Conservation (phyloP, 1,140 invertebrate genomes). For the Trachymyrmex cornetzi region DNA sequence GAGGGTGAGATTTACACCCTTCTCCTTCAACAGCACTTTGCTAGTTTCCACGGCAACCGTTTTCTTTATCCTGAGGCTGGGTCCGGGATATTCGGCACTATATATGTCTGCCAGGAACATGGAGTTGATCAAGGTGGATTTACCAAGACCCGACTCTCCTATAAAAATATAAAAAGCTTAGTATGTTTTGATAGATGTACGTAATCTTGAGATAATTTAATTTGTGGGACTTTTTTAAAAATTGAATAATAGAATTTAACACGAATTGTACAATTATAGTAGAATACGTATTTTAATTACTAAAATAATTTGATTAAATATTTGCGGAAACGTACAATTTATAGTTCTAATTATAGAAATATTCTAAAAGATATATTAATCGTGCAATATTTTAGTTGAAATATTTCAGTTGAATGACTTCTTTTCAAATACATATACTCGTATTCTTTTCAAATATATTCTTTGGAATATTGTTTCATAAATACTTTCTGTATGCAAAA, state of each 20-base stretch:
- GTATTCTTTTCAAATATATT: not conserved
- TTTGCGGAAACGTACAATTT: not conserved
- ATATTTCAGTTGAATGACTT: not conserved
- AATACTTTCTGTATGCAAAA: slow-evolving; percentile 17
- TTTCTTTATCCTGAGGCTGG: slow-evolving; percentile 96
- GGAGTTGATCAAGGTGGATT: slow-evolving; percentile 99
- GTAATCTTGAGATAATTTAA: not conserved
- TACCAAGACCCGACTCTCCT: slow-evolving; percentile 98
- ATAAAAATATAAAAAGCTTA: slow-evolving; percentile 59
- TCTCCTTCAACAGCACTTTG: slow-evolving; percentile 96
- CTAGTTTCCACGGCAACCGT: slow-evolving; percentile 97
- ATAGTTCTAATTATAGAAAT: slow-evolving; percentile 2
- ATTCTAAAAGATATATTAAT: not conserved
- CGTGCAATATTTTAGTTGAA: not conserved
- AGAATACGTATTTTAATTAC: not conserved
- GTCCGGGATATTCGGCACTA: slow-evolving; percentile 95
- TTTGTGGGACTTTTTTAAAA: not conserved
- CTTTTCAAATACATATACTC: not conserved
- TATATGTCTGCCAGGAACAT: slow-evolving; percentile 99
- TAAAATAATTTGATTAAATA: not conserved
- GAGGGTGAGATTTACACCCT: slow-evolving; percentile 96
- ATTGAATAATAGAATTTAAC: not conserved
- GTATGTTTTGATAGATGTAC: not conserved
- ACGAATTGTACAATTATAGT: slow-evolving; percentile 7
- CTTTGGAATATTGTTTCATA: not conserved